Percentiles rank a stretch among this genome's conserved stretches.
These are phyloP conservation scores for Catharus minimus DNA, from an alignment of 2,113 vertebrate species.

Conservation along the genomic window DNA sequence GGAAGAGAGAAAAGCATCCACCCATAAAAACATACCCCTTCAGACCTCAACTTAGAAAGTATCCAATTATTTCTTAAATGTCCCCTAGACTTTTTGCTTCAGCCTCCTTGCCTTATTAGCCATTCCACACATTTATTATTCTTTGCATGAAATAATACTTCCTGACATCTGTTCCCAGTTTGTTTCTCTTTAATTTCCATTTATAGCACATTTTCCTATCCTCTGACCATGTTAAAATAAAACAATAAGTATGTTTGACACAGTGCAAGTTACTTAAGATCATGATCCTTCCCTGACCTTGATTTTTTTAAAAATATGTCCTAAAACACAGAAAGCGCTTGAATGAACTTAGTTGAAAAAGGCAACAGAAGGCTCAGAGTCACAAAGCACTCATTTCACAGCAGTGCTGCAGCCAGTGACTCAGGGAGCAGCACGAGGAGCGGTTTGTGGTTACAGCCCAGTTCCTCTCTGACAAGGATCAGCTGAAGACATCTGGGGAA, in stretches of 20 bases:
- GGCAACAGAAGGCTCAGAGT: background rate
- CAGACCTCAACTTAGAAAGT: background rate
- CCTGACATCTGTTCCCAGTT: slow-evolving; percentile 65
- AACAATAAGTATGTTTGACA: slow-evolving; percentile 62
- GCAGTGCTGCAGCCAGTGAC: fast-evolving
- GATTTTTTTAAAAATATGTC: background rate
- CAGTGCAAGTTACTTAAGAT: slow-evolving; percentile 36
- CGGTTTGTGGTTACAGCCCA: background rate
- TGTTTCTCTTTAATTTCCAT: slow-evolving; percentile 69
- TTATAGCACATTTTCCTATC: slow-evolving; percentile 68
- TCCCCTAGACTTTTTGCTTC: background rate
- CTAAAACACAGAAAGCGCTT: background rate
- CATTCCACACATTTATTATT: slow-evolving; percentile 41
- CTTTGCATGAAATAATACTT: slow-evolving; percentile 60
- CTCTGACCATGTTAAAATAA: slow-evolving; percentile 61
- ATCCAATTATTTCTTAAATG: background rate
- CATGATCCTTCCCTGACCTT: slow-evolving; percentile 32
- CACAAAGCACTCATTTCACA: background rate
- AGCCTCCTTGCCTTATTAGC: background rate
- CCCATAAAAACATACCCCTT: background rate
- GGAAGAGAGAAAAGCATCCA: background rate
- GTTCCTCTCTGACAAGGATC: background rate
- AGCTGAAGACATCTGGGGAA: background rate
- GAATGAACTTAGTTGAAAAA: background rate
- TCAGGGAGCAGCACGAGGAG: background rate